These are phyloP conservation scores for Notoglanidium macrostoma DNA, from an alignment of 2,797 vertebrate genomes.

Conservation along the genomic window DNA sequence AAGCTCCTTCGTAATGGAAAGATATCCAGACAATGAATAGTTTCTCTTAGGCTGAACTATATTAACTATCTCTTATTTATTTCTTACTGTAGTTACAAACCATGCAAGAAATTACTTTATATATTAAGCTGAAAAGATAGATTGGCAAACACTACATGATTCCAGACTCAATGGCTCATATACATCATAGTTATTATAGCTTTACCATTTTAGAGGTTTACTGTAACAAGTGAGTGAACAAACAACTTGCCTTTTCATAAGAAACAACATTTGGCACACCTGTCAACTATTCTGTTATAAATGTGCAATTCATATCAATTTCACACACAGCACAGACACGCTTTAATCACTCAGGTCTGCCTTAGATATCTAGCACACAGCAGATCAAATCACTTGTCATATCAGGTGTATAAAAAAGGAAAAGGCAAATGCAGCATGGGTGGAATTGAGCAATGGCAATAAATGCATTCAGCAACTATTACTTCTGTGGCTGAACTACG, in stretches of 20 bases:
- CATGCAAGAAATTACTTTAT: neutral
- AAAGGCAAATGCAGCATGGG: constrained; percentile 53
- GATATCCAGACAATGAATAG: constrained; percentile 7
- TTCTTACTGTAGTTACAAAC: constrained; percentile 5
- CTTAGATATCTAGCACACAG: constrained; percentile 9
- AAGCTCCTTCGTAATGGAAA: constrained; percentile 19
- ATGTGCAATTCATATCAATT: constrained; percentile 15
- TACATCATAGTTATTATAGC: constrained; percentile 15
- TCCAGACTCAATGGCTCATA: constrained; percentile 3
- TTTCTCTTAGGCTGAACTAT: neutral
- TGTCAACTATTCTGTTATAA: constrained; percentile 11
- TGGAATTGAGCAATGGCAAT: constrained; percentile 73
- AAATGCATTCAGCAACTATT: constrained; percentile 82
- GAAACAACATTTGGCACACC: constrained; percentile 14
- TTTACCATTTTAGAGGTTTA: neutral
- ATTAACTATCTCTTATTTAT: neutral
- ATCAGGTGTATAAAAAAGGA: constrained; percentile 39
- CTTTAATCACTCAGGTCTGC: constrained; percentile 21
- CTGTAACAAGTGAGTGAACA: constrained; percentile 6
- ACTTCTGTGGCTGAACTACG: constrained; percentile 75
- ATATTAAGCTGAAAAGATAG: neutral
- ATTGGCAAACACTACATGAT: neutral
- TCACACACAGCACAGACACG: neutral
- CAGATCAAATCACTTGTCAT: constrained; percentile 42
- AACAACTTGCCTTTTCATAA: constrained; percentile 10